Conservation (phyloP, 2,797 vertebrate species). For the Sebastes cheni region DNA sequence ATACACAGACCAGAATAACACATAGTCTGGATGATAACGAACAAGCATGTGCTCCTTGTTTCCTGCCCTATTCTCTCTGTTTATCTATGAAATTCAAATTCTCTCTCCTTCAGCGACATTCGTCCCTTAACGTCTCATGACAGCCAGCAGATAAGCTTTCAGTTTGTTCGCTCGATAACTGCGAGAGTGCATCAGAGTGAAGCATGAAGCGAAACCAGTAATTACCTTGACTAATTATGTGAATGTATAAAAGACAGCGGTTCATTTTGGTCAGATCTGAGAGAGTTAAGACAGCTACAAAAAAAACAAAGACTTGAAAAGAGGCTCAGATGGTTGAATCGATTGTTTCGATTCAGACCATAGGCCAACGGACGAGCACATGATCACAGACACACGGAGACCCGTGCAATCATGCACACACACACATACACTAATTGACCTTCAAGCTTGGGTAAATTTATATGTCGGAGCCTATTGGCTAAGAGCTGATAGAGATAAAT, state of each 20-base stretch:
- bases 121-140: neutral
- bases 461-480: constrained; percentile 12
- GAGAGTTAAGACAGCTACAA: neutral
- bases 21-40: neutral
- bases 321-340: constrained; percentile 9
- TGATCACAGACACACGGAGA: constrained; percentile 2
- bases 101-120: neutral
- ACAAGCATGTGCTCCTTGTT: neutral
- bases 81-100: constrained; percentile 27
- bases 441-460: constrained; percentile 53
- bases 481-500: constrained; percentile 32
- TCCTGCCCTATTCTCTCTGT: neutral
- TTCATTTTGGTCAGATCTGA: neutral
- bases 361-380: neutral
- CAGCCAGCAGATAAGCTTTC: neutral
- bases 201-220: neutral
- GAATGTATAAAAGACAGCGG: neutral
- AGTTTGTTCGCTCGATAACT: neutral
- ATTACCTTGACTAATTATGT: constrained; percentile 12
- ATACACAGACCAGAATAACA: neutral
- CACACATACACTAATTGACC: constrained; percentile 49
- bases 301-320: neutral
- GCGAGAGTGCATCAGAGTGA: neutral
- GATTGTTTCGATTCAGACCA: constrained; percentile 36
- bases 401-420: neutral